Conservation (phyloP, 1,140 invertebrate genomes). For the Brachionus plicatilis region DNA sequence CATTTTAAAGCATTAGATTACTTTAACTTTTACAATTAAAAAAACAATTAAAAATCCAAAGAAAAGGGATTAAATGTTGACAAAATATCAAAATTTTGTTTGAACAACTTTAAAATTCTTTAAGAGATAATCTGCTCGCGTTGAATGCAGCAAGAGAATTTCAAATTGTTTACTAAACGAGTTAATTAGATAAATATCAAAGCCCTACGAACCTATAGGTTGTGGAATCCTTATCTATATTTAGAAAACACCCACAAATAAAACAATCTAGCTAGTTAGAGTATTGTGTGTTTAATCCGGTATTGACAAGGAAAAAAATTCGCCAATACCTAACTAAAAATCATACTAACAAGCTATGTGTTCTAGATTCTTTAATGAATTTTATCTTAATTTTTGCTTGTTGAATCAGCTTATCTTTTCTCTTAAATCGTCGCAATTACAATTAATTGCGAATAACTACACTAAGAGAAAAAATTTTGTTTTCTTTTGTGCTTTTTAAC, state of each 20-base stretch:
- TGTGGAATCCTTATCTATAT: conserved; percentile 28
- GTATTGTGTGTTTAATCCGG: conserved; percentile 8
- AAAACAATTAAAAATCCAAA: not conserved
- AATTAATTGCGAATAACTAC: conserved; percentile 34
- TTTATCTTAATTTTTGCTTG: not conserved
- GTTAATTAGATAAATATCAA: conserved; percentile 35
- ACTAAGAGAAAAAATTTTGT: conserved; percentile 31
- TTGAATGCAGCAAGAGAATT: not conserved
- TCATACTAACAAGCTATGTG: conserved; percentile 14
- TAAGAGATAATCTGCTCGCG: not conserved
- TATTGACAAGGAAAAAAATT: not conserved
- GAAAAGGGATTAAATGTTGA: conserved; percentile 17
- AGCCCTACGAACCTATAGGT: not conserved
- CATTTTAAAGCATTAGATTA: not conserved
- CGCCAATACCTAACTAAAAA: conserved; percentile 22
- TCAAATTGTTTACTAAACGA: conserved; percentile 14
- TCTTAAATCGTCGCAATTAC: not conserved
- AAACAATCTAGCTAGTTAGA: conserved; percentile 16
- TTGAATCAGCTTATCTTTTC: conserved; percentile 26
- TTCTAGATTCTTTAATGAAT: not conserved
- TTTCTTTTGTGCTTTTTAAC: conserved; percentile 27
- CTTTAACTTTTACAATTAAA: not conserved
- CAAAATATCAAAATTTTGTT: conserved; percentile 15
- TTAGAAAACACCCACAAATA: conserved; percentile 17
- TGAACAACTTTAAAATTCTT: conserved; percentile 21